Evolutionary conservation across 2,797 vertebrate species (phyloP), one percentile per base, ranked within the genome.

Genomic region (Chiroxiphia lanceolata): DNA sequence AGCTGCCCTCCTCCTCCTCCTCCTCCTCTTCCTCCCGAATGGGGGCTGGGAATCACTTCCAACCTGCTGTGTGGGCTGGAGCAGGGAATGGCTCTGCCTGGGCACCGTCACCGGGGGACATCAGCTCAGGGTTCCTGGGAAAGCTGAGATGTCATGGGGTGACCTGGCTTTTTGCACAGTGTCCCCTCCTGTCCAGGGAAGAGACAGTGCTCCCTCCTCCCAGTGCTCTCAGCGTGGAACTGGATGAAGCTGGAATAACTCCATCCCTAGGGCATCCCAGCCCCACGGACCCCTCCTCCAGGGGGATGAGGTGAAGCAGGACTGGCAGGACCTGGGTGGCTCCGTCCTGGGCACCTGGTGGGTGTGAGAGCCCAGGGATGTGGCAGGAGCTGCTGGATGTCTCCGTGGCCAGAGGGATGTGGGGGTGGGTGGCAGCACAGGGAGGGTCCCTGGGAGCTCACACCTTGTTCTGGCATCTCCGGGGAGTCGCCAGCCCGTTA

Each of bases 391-490:
- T 3, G 6, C 40, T 0, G 0, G 20, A 5, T 53, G 13, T 13
- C 44, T 50, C 76, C 13, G 0, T 0, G 3, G 14, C 22, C 61
- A 40, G 67, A 65, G 71, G 81, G 84, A 47, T 72, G 59, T 64
- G 68, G 19, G 63, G 75, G 88, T 78, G 83, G 79, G 53, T 1
- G 36, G 93, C 68, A 86, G 65, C 1, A 0, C 29, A 71, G 83
- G 90, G 90, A 95, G 48, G 90, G 83, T 94, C 61, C 74, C 45
- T 2, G 18, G 4, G 50, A 94, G 34, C 61, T 94, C 92, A 79
- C 89, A 54, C 90, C 89, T 96, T 25, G 53, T 60, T 94, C 83
- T 85, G 90, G 93, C 45, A 96, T 91, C 78, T 83, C 90, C 40
- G 11, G 71, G 67, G 88, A 94, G 92, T 80, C 25, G 0, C 76